Evolutionary conservation across 1,140 invertebrate species (phyloP).

Genomic region (roundworm (Caenorhabditis elegans)): WBcel235 BX284604.4:7212501-7213000

Average conservation of each 20-base stretch:
- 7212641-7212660: too few relatives aligned
- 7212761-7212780: conserved; percentile 23
- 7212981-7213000: conserved; percentile 20
- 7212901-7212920: conserved; percentile 28
- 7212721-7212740: background rate
- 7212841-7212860: background rate
- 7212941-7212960: conserved; percentile 27
- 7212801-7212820: conserved; percentile 27
- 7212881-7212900: conserved; percentile 28
- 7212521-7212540: background rate
- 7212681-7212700: too few relatives aligned
- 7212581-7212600: too few relatives aligned
- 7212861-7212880: background rate
- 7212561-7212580: too few relatives aligned
- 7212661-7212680: too few relatives aligned
- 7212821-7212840: background rate
- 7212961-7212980: conserved; percentile 27
- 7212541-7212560: too few relatives aligned
- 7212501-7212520: background rate
- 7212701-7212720: too few relatives aligned
- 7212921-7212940: background rate
- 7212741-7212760: conserved; percentile 13
- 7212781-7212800: conserved; percentile 28
- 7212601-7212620: too few relatives aligned
- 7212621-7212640: too few relatives aligned